Base-by-base conservation (phyloP, 2,113 vertebrate species). In the Clarias gariepinus region DNA sequence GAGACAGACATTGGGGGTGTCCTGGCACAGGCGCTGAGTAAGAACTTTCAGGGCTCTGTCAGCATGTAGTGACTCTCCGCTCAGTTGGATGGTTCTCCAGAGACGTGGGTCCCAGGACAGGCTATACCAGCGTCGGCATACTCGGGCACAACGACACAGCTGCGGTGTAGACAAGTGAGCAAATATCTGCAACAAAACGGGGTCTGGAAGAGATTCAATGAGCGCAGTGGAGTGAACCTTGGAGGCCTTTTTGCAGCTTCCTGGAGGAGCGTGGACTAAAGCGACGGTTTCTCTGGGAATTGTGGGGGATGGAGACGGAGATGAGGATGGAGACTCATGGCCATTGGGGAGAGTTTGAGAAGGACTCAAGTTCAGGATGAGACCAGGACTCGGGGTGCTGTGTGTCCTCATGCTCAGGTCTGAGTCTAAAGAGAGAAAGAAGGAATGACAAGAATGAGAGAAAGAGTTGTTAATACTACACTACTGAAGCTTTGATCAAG, bases 1-100 rank as follows among this genome's bases (percentile, higher is more conserved):
- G 90, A 99, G 97, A 89, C 98, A 99, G 79, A 99, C 98, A 74
- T 97, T 98, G 3, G 98, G 98, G 0, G 98, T 99, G 94, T 99
- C 98, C 93, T 98, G 98, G 90, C 98, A 99, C 66, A 99, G 96
- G 71, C 98, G 95, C 89, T 97, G 96, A 18, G 98, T 99, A 85
- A 99, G 96, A 88, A 99, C 96, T 87, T 96, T 94, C 88, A 99
- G 94, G 86, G 98, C 98, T 2, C 98, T 96, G 95, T 99, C 98
- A 13, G 95, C 97, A 0, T 98, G 95, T 85, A 99, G 94, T 82
- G 97, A 96, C 92, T 99, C 98, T 3, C 98, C 98, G 0, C 95
- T 96, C 41, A 99, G 94, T 89, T 95, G 95, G 73, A 99, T 95
- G 89, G 95, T 95, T 93, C 95, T 94, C 98, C 98, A 99, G 23